Evolutionary conservation across 35 echinoderm and acorn worm species (phyloP), one percentile per base, ranked within the genome.

Genomic region (Hemicentrotus pulcherrimus): DNA sequence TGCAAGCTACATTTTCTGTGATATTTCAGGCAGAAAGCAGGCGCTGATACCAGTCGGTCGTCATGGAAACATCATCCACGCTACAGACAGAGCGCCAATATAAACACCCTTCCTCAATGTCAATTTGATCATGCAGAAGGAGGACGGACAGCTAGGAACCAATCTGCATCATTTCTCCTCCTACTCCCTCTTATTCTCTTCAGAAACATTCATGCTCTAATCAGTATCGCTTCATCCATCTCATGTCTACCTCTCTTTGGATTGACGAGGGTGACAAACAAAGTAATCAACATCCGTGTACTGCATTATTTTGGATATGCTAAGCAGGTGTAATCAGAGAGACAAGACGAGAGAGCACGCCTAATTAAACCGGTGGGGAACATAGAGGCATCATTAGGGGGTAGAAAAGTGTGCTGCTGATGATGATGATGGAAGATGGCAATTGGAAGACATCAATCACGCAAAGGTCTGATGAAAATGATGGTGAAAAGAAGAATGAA

Each of bases 321-420:
- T 78, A 78, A 78, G 65, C 65, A 78, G 65, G 65, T 78, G 65
- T 78, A 78, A 78, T n/a, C 65, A 78, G 65, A 78, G 65, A 78
- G 65, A 22, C 4, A 28, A n/a, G 65, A 78, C 19, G 65, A 78
- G 28, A 78, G 65, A 78, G 65, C 65, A 15, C 65, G n/a, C 65
- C 65, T 78, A 78, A 78, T 78, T 78, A 78, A 22, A 78, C 19
- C 65, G 19, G 65, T n/a, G 24, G 65, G 65, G 65, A 78, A 78
- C 65, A 78, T 78, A 71, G 18, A 78, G 65, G 65, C 28, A 78
- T 7, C 61, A 70, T 70, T 70, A 24, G 24, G 61, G 22, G 16
- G 24, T 70, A 28, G 61, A 70, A 70, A 28, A 70, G 61, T 4
- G 5, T n/a, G 52, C 52, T 59, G 52, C 5, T 28, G 18, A 15